Evolutionary conservation across 2,113 vertebrate genomes (phyloP), one percentile per base, ranked within the genome.

Genomic region (Alectura lathami): DNA sequence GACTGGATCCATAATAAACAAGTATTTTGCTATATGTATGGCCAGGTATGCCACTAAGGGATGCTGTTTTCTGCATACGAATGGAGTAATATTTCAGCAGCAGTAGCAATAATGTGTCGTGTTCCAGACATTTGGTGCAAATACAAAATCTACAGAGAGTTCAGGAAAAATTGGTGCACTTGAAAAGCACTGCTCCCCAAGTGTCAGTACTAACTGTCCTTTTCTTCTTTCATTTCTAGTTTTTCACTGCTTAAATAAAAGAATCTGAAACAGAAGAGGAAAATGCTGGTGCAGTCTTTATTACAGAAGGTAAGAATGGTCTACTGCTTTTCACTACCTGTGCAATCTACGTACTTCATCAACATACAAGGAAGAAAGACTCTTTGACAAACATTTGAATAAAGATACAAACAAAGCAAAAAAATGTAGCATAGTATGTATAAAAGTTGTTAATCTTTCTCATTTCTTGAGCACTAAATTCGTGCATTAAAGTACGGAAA

Each of bases 1-100:
- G 89, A 91, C 51, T 32, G 11, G 43, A 18, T 88, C 85, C 93
- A 93, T 42, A 83, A 78, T 32, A 95, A 96, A 94, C 63, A 93
- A 94, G n/a, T 29, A 68, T 86, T 94, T 75, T 91, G 70, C 82
- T 85, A 76, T 60, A 85, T 7, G 24, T 83, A 30, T 17, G 13
- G 68, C 79, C 48, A 94, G 69, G 80, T 64, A 43, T 13, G 57
- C 54, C 84, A 57, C 53, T 20, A 68, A 76, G 36, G 59, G 77
- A 79, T 92, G 81, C n/a, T 74, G 59, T 74, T 83, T 24, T 67
- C 7, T 67, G 27, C 29, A 34, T 47, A 50, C 26, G 17, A 86
- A 56, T 32, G 16, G 30, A 13, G 8, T 72, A 79, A 88, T 51
- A 38, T 22, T 38, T 54, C 56, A 88, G 59, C 38, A 13, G 7